Base-by-base conservation (phyloP, 2,888 invertebrate genomes). In the Agrotis segetum region DNA sequence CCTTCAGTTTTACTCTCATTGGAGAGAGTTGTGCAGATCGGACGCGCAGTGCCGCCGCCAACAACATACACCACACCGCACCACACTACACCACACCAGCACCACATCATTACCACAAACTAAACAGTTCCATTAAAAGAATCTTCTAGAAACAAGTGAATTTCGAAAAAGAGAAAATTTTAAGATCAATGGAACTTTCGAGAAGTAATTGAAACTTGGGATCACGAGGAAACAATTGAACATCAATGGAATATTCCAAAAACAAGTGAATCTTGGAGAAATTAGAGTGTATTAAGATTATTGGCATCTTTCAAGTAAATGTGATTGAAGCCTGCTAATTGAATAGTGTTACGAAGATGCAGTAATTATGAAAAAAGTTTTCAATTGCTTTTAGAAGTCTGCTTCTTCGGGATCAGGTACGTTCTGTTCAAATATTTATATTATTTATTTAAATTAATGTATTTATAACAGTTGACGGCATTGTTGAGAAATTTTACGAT, bases 1-100 rank as follows among this genome's bases (percentile, higher is more conserved):
- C 3, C 56, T 44, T 47, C 6, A 34, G 63, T 64, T 83, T 83
- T 83, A 85, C 89, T 89, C 88, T 88, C 86, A 69, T 60, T 53
- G 73, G 82, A 76, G 89, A 88, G 88, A 89, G 88, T 89, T 87
- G 81, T 85, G 83, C 87, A 84, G 53, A 64, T 46, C 59, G 40
- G 58, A 47, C 58, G 68, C 55, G 40, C 78, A 46, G 73, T 59
- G 55, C 40, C 61, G 65, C 78, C 24, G 65, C 66, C n/a, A 67
- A 77, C 82, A 78, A 82, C 74, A 67, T 21, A 34, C 34, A 34
- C 34, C 34, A 34, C 34, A 53, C 17, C 66, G 11, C 52, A 14
- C 61, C 47, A 46, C 52, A 11, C 58, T 34, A 21, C 21, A 7
- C 17, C 11, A 24, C 19, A 0, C 52, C 34, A 3, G 13, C 29